Evolutionary conservation across 2,113 vertebrate species (phyloP).

Genomic region (Indicator indicator): DNA sequence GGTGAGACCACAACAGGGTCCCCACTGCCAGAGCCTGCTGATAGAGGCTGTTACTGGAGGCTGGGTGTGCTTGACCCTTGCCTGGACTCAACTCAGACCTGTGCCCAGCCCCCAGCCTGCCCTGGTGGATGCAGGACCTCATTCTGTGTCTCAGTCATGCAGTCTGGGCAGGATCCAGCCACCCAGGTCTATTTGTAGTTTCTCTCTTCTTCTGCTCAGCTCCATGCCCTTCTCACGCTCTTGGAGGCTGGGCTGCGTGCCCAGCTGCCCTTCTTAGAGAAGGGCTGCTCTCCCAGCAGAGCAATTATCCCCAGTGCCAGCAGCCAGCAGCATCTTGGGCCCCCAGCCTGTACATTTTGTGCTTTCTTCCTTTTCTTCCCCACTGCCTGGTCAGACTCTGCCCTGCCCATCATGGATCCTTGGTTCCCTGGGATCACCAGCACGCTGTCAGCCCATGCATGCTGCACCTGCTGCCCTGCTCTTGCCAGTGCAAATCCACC

Average conservation of each 20-base stretch:
- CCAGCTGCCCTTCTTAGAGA: background rate
- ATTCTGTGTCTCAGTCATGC: background rate
- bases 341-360: background rate
- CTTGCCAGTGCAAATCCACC: background rate
- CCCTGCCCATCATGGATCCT: rapidly evolving
- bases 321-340: background rate
- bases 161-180: background rate
- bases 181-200: background rate
- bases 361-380: background rate
- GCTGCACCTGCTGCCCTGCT: background rate
- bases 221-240: background rate
- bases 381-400: rapidly evolving
- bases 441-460: rapidly evolving
- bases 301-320: background rate
- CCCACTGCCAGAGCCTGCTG: background rate
- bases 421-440: background rate
- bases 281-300: background rate
- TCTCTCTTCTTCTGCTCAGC: background rate
- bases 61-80: background rate
- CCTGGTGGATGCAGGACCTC: background rate
- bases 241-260: background rate
- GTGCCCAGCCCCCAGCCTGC: background rate
- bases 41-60: rapidly evolving
- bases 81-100: background rate
- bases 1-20: rapidly evolving